These are phyloP conservation scores for Criorhina ranunculi DNA, from an alignment of 2,888 invertebrate genomes.

Conservation along the genomic window DNA sequence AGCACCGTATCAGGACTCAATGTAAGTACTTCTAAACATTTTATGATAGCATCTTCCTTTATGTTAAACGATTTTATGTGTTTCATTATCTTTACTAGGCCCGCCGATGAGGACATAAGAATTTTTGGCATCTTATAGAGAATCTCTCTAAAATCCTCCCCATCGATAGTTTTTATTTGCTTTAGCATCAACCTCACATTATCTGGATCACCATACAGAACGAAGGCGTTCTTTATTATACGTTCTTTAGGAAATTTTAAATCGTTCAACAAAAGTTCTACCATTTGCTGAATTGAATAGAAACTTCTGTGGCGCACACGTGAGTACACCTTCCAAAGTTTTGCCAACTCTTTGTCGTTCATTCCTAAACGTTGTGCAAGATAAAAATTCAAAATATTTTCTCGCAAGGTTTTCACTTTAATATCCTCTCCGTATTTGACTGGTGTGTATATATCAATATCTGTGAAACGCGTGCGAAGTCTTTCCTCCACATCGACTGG, in stretches of 20 bases:
- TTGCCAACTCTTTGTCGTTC: conserved; percentile 81
- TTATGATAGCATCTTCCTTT: conserved; percentile 85
- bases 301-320: conserved; percentile 85
- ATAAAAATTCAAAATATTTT: conserved; percentile 82
- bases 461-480: conserved; percentile 80
- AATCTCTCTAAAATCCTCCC: conserved; percentile 86
- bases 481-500: conserved; percentile 83
- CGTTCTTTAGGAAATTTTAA: conserved; percentile 86
- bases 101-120: conserved; percentile 86
- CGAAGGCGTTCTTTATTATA: conserved; percentile 87
- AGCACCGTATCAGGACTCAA: conserved; percentile 87
- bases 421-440: conserved; percentile 71
- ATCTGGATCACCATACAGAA: conserved; percentile 87
- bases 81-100: conserved; percentile 86
- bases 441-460: conserved; percentile 76
- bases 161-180: conserved; percentile 86
- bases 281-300: conserved; percentile 85
- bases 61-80: conserved; percentile 87
- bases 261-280: conserved; percentile 86
- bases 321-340: conserved; percentile 82
- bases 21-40: conserved; percentile 86
- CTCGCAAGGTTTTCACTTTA: conserved; percentile 81
- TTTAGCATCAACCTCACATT: conserved; percentile 86
- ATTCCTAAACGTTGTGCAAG: conserved; percentile 84
- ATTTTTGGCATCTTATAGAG: conserved; percentile 87